phyloP scores from a whole-genome alignment of 2,113 vertebrate genomes.

The Festucalex cinctus region DNA sequence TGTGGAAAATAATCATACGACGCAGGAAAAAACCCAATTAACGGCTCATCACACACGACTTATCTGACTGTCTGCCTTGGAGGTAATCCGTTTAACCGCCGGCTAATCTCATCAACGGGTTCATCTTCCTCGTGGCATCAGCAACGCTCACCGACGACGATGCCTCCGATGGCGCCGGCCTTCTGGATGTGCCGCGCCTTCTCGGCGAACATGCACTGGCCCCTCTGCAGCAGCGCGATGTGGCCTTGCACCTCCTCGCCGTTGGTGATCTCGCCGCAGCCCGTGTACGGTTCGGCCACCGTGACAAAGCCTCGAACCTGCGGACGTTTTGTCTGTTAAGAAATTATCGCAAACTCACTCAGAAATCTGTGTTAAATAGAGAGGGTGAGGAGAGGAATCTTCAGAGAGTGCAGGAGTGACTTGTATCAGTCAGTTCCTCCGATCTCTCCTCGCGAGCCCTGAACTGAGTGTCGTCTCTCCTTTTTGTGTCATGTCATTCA shows the following conservation, averaged over 20 bases:
- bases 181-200: conserved; percentile 94
- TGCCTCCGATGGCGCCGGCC: conserved; percentile 92
- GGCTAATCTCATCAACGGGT: conserved; percentile 29
- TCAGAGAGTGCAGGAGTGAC: too few species aligned
- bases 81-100: conserved; percentile 37
- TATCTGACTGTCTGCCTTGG: conserved; percentile 16
- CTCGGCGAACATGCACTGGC: conserved; percentile 98
- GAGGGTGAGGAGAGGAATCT: too few species aligned
- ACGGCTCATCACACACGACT: background rate
- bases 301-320: conserved; percentile 92
- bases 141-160: conserved; percentile 91
- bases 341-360: too few species aligned
- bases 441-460: too few species aligned
- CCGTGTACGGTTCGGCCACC: conserved; percentile 90
- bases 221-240: conserved; percentile 91
- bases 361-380: too few species aligned
- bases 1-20: background rate
- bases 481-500: too few species aligned
- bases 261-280: conserved; percentile 89
- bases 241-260: conserved; percentile 84
- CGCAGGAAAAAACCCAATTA: background rate
- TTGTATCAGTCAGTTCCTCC: too few species aligned
- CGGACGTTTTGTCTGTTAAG: too few species aligned
- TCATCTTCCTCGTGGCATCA: conserved; percentile 14
- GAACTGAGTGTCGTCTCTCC: too few species aligned